These are phyloP conservation scores for Tethea ocularis DNA, from an alignment of 2,888 invertebrate genomes.

Conservation along the genomic window DNA sequence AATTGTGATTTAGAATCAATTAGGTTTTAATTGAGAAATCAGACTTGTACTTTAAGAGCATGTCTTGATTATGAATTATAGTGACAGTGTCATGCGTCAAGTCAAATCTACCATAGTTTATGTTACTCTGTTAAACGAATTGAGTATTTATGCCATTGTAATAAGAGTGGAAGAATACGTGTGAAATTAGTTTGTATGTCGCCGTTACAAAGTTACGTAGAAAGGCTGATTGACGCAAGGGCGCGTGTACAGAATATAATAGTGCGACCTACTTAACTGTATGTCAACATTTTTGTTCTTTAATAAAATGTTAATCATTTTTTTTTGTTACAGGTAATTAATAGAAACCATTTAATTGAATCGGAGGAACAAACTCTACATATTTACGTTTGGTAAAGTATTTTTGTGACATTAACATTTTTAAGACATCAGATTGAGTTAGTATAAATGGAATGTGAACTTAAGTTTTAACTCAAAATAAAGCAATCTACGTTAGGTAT, in stretches of 20 bases:
- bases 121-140: constrained; percentile 21
- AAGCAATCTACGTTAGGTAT: no score
- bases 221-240: constrained; percentile 65
- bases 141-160: constrained; percentile 26
- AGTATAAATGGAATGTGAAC: no score
- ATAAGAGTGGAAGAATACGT: constrained; percentile 26
- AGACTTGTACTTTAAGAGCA: constrained; percentile 21
- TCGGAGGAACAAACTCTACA: neutral
- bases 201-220: constrained; percentile 52
- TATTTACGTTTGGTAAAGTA: neutral
- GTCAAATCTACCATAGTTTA: constrained; percentile 18
- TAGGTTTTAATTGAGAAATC: constrained; percentile 26
- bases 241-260: constrained; percentile 56
- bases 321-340: constrained; percentile 67
- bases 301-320: constrained; percentile 48
- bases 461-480: no score
- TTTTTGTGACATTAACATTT: neutral
- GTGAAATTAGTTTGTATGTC: constrained; percentile 33
- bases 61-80: constrained; percentile 23
- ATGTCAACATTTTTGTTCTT: constrained; percentile 56
- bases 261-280: constrained; percentile 59
- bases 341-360: constrained; percentile 5
- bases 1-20: constrained; percentile 5
- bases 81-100: constrained; percentile 28
- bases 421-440: neutral